phyloP scores from a whole-genome alignment of 2,113 vertebrate genomes.

The Corynorhinus townsendii region DNA sequence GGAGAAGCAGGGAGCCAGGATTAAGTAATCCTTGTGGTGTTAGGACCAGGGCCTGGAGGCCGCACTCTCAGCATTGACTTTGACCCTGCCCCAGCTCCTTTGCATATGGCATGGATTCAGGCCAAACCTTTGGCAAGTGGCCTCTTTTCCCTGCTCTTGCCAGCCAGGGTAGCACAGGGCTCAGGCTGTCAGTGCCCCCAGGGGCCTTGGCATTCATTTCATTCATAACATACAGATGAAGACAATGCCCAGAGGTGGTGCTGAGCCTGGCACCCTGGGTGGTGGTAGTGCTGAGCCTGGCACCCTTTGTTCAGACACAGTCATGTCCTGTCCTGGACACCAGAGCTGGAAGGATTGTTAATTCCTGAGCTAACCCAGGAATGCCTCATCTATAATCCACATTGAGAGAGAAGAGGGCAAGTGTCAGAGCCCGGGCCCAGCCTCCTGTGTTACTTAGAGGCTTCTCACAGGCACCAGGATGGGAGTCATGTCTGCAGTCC shows the following conservation, averaged over 20 bases:
- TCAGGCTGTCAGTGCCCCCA: neutral
- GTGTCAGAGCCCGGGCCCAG: neutral
- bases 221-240: neutral
- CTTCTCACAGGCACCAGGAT: neutral
- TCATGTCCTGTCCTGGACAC: neutral
- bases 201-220: neutral
- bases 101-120: neutral
- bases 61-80: neutral
- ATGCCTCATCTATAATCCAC: neutral
- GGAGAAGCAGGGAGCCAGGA: neutral
- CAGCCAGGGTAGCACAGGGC: neutral
- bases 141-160: neutral
- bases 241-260: neutral
- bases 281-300: neutral
- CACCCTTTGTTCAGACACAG: neutral
- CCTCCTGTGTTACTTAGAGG: neutral
- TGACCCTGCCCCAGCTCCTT: neutral
- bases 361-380: neutral
- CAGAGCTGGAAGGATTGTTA: neutral
- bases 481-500: neutral
- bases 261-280: neutral
- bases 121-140: neutral
- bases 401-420: neutral
- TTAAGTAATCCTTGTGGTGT: accelerated
- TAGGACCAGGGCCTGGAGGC: neutral